Evolutionary conservation across 64 coral and sea anemone genomes (phyloP), one percentile per base, ranked within the genome.

Genomic region (Porites australiensis): DNA sequence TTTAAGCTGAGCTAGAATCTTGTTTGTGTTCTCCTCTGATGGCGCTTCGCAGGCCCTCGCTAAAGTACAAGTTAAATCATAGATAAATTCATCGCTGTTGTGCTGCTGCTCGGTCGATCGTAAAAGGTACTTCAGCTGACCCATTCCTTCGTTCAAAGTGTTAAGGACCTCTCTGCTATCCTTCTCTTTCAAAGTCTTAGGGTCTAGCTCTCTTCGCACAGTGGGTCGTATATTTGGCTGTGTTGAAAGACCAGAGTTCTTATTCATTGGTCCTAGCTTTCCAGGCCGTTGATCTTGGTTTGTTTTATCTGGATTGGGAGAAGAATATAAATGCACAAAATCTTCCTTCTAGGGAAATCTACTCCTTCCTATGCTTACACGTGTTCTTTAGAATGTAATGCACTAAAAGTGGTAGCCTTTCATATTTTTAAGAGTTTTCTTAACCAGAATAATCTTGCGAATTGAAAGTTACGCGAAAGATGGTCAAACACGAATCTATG

Each of bases 1-100:
- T 89, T 77, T 72, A 52, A 89, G 13, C 0, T 58, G 59, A 64
- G 87, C 75, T 64, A 89, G 45, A 52, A 89, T 77, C 46, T 66
- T 89, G 50, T 65, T 89, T 10, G 63, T 23, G 21, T 58, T 89
- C 27, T 89, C 87, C 2, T 18, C 21, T 8, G 46, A 37, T 45
- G 72, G 72, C 9, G 87, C 87, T 63, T 19, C 44, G 49, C 87
- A 89, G 27, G 53, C 72, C 46, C 19, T 46, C 44, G 87, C 72
- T 52, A 89, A 59, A 18, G 72, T 77, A n/a, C 73, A 64, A 21
- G 64, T 75, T 8, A 89, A 57, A 44, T 88, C 44, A 22, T 65
- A 89, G 58, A 51, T 77, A 18, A 80, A 80, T 4, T 80, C 77
- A 44, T 80, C 77, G 22, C 20, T 80, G 77, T 45, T 62, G 20